phyloP scores from a whole-genome alignment of 2,113 vertebrate species.

The Erythrocebus patas region DNA sequence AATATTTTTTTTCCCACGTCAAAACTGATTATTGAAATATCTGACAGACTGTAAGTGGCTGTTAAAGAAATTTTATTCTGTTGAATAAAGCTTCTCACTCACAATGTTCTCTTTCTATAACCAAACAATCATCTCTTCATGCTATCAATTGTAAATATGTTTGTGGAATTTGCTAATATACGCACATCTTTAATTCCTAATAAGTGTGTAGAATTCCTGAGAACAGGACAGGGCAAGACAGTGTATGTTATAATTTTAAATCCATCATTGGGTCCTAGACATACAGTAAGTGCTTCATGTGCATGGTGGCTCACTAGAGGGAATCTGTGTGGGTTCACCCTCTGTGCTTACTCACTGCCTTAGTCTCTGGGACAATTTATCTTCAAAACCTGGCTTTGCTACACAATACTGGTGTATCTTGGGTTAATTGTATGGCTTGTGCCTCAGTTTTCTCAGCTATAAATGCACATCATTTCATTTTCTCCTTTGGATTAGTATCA shows the following conservation, averaged over 20 bases:
- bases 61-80: background rate
- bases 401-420: background rate
- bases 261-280: no score
- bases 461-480: background rate
- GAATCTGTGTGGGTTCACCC: background rate
- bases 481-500: background rate
- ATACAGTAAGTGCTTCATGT: rapidly evolving
- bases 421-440: background rate
- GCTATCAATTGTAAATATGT: background rate
- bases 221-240: background rate
- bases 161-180: background rate
- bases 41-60: background rate
- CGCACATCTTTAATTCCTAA: background rate
- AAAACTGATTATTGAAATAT: background rate
- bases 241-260: background rate
- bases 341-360: background rate
- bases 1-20: background rate
- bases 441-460: background rate
- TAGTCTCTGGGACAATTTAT: background rate
- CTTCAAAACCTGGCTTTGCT: background rate
- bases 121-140: background rate
- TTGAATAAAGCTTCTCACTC: background rate
- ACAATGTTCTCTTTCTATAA: background rate
- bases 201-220: background rate
- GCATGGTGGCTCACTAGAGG: background rate